Conservation (phyloP, 2,888 invertebrate species). For the Agonum fuliginosum region DNA sequence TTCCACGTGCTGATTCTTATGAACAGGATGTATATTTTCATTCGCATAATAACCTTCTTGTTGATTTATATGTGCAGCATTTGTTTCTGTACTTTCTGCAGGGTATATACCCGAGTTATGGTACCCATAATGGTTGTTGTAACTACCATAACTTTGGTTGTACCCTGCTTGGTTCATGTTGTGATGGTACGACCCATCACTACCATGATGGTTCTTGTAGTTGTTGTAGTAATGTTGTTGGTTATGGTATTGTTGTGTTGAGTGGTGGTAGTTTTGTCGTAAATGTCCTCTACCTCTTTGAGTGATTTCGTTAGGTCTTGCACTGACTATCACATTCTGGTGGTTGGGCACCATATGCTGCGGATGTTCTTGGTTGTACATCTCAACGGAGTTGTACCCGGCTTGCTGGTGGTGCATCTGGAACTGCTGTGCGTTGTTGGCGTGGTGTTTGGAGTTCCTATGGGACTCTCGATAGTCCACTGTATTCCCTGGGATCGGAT, state of each 20-base stretch:
- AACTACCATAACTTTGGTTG: constrained; percentile 68
- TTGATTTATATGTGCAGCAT: constrained; percentile 67
- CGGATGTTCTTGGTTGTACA: constrained; percentile 72
- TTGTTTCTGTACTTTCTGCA: constrained; percentile 67
- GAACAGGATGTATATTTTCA: constrained; percentile 68
- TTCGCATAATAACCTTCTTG: constrained; percentile 69
- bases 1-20: constrained; percentile 67
- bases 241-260: constrained; percentile 72
- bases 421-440: constrained; percentile 67
- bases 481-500: constrained; percentile 68
- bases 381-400: constrained; percentile 68
- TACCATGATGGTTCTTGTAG: constrained; percentile 73
- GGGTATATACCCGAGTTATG: constrained; percentile 68
- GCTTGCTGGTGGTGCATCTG: constrained; percentile 66
- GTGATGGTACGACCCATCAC: constrained; percentile 67
- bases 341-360: constrained; percentile 69
- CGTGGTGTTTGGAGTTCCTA: constrained; percentile 67
- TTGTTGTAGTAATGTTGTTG: constrained; percentile 73
- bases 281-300: constrained; percentile 66
- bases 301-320: constrained; percentile 64
- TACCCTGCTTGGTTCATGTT: constrained; percentile 68
- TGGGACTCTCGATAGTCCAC: constrained; percentile 69
- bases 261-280: constrained; percentile 71
- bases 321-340: constrained; percentile 64
- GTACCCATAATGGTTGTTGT: constrained; percentile 70